These are phyloP conservation scores for Puffinus mauretanicus DNA, from an alignment of 2,113 vertebrate species.

Conservation along the genomic window DNA sequence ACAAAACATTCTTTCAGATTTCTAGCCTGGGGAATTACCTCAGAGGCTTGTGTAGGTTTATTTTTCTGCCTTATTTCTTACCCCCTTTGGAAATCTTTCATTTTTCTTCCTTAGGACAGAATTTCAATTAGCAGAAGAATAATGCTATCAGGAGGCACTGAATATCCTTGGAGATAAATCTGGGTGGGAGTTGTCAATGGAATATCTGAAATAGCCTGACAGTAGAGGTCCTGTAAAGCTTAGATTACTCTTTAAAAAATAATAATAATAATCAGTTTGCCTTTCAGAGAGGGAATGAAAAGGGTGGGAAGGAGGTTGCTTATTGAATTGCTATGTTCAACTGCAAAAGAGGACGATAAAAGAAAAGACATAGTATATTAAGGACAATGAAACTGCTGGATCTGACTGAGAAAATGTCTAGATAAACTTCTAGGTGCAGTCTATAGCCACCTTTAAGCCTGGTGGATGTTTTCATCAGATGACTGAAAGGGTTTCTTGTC, in stretches of 20 bases:
- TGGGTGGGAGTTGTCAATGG: conserved; percentile 4
- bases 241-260: not conserved
- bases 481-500: not conserved
- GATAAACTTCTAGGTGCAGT: not conserved
- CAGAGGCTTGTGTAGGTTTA: not conserved
- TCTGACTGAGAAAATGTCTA: not conserved
- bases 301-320: not conserved
- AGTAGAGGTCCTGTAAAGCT: not conserved
- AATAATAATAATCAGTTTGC: not conserved
- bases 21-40: not conserved
- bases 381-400: not conserved
- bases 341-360: not conserved
- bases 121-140: conserved; percentile 41
- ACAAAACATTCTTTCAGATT: not conserved
- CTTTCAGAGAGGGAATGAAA: not conserved
- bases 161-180: conserved; percentile 16
- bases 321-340: not conserved
- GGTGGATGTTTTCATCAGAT: not conserved
- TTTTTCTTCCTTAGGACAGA: conserved; percentile 2
- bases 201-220: not conserved
- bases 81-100: not conserved
- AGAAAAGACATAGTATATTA: not conserved
- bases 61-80: not conserved
- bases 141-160: not conserved
- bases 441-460: not conserved